Conservation (phyloP, 1,140 invertebrate genomes). For the Mya arenaria region DNA sequence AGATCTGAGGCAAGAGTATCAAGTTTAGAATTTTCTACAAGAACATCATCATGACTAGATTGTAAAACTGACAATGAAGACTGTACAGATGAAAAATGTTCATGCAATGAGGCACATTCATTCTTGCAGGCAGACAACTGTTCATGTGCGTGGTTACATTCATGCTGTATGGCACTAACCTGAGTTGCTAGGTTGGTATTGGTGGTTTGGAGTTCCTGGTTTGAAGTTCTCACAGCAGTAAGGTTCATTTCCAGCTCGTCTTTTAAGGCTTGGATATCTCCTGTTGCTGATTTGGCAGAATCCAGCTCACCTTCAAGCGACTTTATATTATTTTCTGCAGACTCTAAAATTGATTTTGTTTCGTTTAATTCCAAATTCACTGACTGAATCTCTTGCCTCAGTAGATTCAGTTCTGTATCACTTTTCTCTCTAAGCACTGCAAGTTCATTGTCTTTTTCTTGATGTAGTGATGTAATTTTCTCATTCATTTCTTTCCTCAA, state of each 20-base stretch:
- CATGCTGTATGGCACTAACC: conserved; percentile 54
- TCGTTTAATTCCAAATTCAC: no score
- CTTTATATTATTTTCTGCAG: no score
- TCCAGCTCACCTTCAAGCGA: neutral
- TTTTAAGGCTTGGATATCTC: no score
- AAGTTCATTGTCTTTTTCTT: no score
- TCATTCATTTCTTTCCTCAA: no score
- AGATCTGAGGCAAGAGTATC: conserved; percentile 26
- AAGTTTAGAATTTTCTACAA: conserved; percentile 27
- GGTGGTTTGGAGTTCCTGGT: neutral
- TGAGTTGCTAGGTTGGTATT: conserved; percentile 31
- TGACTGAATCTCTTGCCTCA: conserved; percentile 34
- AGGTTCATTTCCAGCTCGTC: no score
- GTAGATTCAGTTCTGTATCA: conserved; percentile 12
- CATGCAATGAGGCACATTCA: conserved; percentile 51
- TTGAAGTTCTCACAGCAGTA: no score
- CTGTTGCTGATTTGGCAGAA: neutral
- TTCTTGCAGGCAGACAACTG: conserved; percentile 24
- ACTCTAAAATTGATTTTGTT: no score
- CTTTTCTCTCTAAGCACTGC: neutral
- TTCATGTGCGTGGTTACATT: conserved; percentile 15
- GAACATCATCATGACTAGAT: conserved; percentile 17
- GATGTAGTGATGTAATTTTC: no score
- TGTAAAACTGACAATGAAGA: conserved; percentile 29
- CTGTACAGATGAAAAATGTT: conserved; percentile 17